These are phyloP conservation scores for Tetragonisca angustula DNA, from an alignment of 2,888 invertebrate genomes.

Conservation along the genomic window DNA sequence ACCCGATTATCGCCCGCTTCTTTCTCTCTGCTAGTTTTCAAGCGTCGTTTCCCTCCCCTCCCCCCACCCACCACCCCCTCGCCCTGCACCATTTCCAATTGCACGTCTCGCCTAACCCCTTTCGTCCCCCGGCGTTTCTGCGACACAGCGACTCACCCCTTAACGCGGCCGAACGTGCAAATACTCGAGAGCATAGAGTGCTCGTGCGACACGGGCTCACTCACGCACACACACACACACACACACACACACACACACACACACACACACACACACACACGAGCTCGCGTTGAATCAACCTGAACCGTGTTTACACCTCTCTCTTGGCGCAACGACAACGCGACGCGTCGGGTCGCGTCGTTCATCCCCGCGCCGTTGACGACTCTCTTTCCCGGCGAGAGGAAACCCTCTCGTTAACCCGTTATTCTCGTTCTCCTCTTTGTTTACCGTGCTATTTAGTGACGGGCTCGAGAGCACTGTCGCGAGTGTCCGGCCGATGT, in stretches of 20 bases:
- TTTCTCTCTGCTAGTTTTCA: constrained; percentile 15
- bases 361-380: constrained; percentile 10
- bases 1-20: constrained; percentile 37
- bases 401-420: constrained; percentile 26
- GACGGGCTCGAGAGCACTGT: neutral
- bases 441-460: constrained; percentile 25
- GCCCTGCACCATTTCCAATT: no score
- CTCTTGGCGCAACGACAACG: constrained; percentile 31
- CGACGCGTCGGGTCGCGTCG: constrained; percentile 3
- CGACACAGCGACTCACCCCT: neutral
- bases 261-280: neutral
- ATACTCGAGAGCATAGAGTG: constrained; percentile 24
- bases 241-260: neutral
- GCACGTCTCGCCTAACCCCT: neutral
- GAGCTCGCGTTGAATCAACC: neutral
- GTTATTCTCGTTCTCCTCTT: constrained; percentile 8
- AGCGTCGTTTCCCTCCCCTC: neutral
- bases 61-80: no score
- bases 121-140: neutral
- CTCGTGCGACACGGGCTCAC: constrained; percentile 25
- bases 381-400: constrained; percentile 14
- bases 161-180: constrained; percentile 10
- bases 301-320: constrained; percentile 52
- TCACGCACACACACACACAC: neutral
- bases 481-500: neutral